A percentile compares a stretch with the other conserved stretches of the same genome.
Conservation (phyloP, 2,113 vertebrate species). For the Lophura nycthemera region DNA sequence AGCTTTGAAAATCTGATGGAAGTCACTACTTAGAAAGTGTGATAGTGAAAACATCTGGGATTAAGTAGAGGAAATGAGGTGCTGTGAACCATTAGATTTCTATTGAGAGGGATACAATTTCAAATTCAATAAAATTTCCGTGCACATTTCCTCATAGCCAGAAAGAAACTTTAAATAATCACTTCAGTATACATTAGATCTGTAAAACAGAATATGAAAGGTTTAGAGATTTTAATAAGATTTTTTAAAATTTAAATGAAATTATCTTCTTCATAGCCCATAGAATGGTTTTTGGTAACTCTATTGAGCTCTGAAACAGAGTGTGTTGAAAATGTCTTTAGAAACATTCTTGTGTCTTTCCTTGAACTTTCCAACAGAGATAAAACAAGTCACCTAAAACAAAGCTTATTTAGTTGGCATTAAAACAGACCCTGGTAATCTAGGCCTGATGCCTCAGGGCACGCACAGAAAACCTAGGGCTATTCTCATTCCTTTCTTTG, state of each 20-base stretch:
- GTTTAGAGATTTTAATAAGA: background rate
- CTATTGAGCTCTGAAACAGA: background rate
- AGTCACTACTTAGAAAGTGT: background rate
- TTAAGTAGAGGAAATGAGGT: background rate
- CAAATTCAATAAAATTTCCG: background rate
- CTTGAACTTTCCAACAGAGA: background rate
- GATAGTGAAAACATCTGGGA: background rate
- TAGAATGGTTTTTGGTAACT: background rate
- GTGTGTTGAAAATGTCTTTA: background rate
- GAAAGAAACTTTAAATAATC: background rate
- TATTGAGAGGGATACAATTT: background rate
- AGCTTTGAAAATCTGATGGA: background rate
- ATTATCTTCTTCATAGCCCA: background rate
- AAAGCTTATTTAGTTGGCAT: background rate
- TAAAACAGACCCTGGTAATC: background rate
- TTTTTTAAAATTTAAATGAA: background rate
- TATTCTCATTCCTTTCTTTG: background rate
- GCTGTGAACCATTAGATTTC: background rate
- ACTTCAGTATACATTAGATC: background rate
- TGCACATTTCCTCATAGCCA: background rate
- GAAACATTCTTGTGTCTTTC: background rate
- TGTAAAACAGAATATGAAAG: background rate
- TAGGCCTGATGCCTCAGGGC: background rate
- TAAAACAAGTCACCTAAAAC: background rate
- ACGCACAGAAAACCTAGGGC: background rate